Evolutionary conservation across 2,888 invertebrate genomes (phyloP), one percentile per base, ranked within the genome.

Genomic region (Augochlorella aurata): DNA sequence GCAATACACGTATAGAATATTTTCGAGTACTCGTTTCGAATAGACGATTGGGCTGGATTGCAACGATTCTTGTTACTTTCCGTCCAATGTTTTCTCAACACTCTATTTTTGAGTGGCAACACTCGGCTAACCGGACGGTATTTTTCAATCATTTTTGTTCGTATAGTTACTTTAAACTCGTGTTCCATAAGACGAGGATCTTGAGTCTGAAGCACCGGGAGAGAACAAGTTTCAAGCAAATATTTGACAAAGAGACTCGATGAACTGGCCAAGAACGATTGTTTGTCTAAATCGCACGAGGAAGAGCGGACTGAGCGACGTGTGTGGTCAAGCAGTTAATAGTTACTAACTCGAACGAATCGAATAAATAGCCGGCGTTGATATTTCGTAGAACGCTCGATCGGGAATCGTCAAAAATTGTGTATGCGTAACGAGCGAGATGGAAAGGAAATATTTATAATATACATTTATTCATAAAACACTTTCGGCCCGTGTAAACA

Each of bases 341-440:
- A 58, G 54, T 58, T 58, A 24, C 54, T 58, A 58, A 63, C 63
- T 44, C 18, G 29, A 63, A 63, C 38, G 18, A 63, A 63, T 29
- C 38, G 16, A 9, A 8, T 8, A 16, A 61, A 61, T 16, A 29
- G 16, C 7, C 2, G 24, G 14, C 24, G 16, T 21, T 24, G 24
- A 29, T 61, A 38, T 61, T 29, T 61, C 29, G 29, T 7, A 2
- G 29, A 2, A 38, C 10, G 63, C 0, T 38, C 38, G 58, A 63
- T 29, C 63, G 63, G 18, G 18, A 63, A 63, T 38, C 29, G 63
- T 1, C n/a, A 21, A 10, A 21, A 58, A n/a, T 24, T n/a, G 2
- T 38, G 9, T 10, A 38, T 10, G 38, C 38, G 18, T 10, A 38
- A 18, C 18, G 38, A 38, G 38, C 29, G 38, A 44, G 29, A 63